Conservation (phyloP, 37 sponge, comb jelly and placozoan genomes). For the Lycopodina hypogea region DNA sequence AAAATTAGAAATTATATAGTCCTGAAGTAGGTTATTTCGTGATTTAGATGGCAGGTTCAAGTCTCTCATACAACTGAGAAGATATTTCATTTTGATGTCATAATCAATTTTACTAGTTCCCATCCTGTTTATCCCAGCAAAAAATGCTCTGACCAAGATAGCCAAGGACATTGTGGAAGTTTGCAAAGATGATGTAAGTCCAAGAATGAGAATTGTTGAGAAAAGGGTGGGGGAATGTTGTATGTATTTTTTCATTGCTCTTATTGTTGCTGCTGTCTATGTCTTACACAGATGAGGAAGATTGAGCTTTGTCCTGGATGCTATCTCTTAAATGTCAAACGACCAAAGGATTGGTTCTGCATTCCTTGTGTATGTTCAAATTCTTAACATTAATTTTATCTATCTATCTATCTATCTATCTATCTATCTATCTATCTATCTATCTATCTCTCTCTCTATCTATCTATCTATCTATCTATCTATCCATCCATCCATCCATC, state of each 20-base stretch:
- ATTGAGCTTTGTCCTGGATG: slow-evolving; percentile 87
- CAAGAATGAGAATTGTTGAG: neutral
- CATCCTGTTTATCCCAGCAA: slow-evolving; percentile 24
- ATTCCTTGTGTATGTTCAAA: slow-evolving; percentile 75
- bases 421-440: no score
- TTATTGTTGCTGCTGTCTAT: neutral
- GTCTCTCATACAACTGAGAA: no score
- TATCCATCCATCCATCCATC: no score
- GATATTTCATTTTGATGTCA: no score
- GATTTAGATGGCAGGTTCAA: neutral
- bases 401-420: no score
- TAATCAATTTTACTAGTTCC: neutral
- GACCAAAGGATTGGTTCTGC: slow-evolving; percentile 83
- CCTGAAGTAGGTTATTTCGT: no score
- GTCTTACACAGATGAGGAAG: slow-evolving; percentile 71
- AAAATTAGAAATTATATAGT: no score
- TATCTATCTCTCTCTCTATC: no score
- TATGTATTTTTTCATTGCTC: neutral
- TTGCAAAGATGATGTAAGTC: slow-evolving; percentile 84
- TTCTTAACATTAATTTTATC: neutral
- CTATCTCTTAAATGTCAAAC: slow-evolving; percentile 68
- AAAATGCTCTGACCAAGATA: slow-evolving; percentile 80
- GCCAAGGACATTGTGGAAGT: slow-evolving; percentile 81
- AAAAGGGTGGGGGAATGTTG: neutral
- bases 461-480: no score